phyloP scores from a whole-genome alignment of 2,888 invertebrate species.

The Tetheella fluctuosa region DNA sequence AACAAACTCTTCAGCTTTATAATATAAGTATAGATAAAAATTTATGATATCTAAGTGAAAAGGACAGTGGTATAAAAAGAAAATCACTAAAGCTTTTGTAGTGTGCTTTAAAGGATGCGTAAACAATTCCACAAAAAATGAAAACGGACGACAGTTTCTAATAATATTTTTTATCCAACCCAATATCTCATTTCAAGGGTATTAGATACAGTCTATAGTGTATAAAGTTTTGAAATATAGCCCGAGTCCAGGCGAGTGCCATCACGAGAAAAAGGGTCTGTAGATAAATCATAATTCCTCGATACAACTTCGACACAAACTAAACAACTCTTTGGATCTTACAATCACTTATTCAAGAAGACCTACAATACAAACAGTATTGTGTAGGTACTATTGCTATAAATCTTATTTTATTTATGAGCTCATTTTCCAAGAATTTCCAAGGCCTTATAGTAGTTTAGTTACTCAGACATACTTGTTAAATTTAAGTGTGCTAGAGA shows the following conservation, averaged over 20 bases:
- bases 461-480: not conserved
- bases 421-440: not conserved
- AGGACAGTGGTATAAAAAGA: no score
- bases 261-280: not conserved
- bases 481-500: not conserved
- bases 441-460: slow-evolving; percentile 6
- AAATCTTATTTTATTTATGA: slow-evolving; percentile 1
- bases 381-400: not conserved
- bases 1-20: no score
- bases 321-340: not conserved
- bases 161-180: not conserved
- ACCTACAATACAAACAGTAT: not conserved
- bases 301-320: slow-evolving; percentile 13
- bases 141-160: not conserved
- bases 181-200: not conserved
- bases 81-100: no score
- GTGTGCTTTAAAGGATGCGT: no score
- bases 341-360: not conserved
- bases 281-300: slow-evolving; percentile 16
- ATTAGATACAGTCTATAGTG: not conserved
- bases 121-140: no score
- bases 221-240: slow-evolving; percentile 4
- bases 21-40: no score
- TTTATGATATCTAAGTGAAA: no score
- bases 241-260: not conserved